These are phyloP conservation scores for Pandemis heparana DNA, from an alignment of 2,888 invertebrate genomes.

Conservation along the genomic window DNA sequence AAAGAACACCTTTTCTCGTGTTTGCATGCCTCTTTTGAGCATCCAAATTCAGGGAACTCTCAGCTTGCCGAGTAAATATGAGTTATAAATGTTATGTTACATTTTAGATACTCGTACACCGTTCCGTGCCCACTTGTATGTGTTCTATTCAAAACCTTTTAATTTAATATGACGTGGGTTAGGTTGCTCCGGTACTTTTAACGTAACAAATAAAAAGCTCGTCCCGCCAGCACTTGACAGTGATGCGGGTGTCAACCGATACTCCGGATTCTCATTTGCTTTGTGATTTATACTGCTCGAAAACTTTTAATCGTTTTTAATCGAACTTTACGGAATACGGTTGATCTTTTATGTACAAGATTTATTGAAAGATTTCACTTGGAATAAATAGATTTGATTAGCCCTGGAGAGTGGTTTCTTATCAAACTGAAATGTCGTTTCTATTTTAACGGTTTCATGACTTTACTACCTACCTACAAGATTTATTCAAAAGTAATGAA, in stretches of 20 bases:
- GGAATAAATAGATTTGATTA: not conserved
- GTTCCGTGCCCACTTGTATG: constrained; percentile 31
- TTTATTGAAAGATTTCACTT: constrained; percentile 19
- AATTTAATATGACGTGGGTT: constrained; percentile 57
- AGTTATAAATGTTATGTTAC: not conserved
- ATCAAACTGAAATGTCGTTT: not conserved
- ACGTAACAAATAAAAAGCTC: constrained; percentile 59
- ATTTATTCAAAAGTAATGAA: not conserved
- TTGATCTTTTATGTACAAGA: constrained; percentile 31
- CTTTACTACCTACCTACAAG: too few relatives aligned
- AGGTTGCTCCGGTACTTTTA: constrained; percentile 47
- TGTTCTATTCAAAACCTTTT: constrained; percentile 51
- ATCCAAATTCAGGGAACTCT: not conserved
- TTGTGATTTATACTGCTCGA: constrained; percentile 37
- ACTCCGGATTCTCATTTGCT: constrained; percentile 40
- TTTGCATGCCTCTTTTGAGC: not conserved
- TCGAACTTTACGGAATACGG: constrained; percentile 31
- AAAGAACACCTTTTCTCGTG: constrained; percentile 4
- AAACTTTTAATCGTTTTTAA: constrained; percentile 39
- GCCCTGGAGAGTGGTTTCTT: not conserved
- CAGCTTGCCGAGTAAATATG: not conserved
- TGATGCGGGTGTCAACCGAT: constrained; percentile 68
- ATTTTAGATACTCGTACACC: not conserved
- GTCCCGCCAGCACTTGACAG: constrained; percentile 60
- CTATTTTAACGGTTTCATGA: not conserved